Evolutionary conservation across 2,113 vertebrate species (phyloP), one percentile per base, ranked within the genome.

Genomic region (Amphilophus citrinellus): DNA sequence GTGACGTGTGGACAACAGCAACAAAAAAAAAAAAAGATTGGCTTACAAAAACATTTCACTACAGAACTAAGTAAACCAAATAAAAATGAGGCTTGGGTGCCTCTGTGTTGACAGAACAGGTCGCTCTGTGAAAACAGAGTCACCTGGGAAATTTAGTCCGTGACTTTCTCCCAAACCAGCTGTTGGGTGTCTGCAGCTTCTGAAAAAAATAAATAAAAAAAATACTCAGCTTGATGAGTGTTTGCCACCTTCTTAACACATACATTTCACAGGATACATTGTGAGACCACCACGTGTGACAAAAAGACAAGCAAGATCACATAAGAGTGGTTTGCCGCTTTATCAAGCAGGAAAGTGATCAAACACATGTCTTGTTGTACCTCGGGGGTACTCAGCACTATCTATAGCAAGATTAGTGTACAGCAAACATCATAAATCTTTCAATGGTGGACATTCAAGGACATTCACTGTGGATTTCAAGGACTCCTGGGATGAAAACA

Each of bases 71-170:
- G 59, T 61, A 22, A 80, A 79, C 30, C 30, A 77, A 62, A 85
- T 47, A 66, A 61, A 84, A 63, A 82, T 17, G 60, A 81, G 58
- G 60, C 14, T 56, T 56, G 58, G 0, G 4, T 30, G 79, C 27
- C 65, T 89, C 50, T 1, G 32, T 68, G 79, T 87, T 87, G 82
- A 90, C 79, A 86, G 79, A 88, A 87, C 86, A 84, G 86, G 86
- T 89, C 37, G 42, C 86, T 39, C 22, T 89, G 77, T 78, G 84
- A 77, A 85, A 81, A 91, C 81, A 89, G 68, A 90, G 78, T 65
- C 93, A 86, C 89, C 84, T 90, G 93, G 94, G 91, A 93, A 93
- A 93, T 91, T 83, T 87, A 88, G 76, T n/a, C 80, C 0, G 2
- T 82, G 50, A 58, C 79, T 84, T 86, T 76, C 71, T 90, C 84